Base-by-base conservation (phyloP, 2,113 vertebrate species). In the Oostethus manadensis region DNA sequence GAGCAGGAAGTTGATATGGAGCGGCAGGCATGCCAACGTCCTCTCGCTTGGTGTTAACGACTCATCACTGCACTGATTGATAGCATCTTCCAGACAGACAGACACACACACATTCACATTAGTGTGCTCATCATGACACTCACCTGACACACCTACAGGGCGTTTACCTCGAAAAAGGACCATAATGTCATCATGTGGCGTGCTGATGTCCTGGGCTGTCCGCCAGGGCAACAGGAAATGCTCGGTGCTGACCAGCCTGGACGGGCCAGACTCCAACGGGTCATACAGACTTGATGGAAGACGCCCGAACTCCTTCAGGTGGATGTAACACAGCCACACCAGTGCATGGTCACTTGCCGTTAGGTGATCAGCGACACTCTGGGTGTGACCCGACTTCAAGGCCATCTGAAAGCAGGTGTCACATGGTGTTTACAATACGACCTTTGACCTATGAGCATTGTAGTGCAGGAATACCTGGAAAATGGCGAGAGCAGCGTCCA, bases 301-400 rank as follows among this genome's bases (percentile, higher is more conserved):
- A 51, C 78, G 50, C 60, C 79, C 89, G 23, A 98, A 98, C 85
- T 98, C 95, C 6, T 85, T 91, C 63, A 97, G 85, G 86, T 99
- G 93, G 77, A 99, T 92, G 80, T 92, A 96, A 50, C 87, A 90
- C 61, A 98, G 87, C 97, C 97, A 99, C 62, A 93, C 89, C 80
- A 98, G 81, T 51, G 91, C 92, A 10, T 93, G 92, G 85, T 98
- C 90, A 63, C 55, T 72, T 59, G 58, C 11, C 1, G 18, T 75
- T 79, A 69, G 62, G 47, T 66, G 78, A 1, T 81, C 76, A 0
- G 74, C 74, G 0, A 84, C 14, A 29, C 84, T 77, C 15, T 49
- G 13, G 44, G 77, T 72, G 57, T 79, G 73, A 59, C 85, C 40
- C 0, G 90, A 87, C 61, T 93, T 92, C 83, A 98, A 78, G 38